Base-by-base conservation (phyloP, 2,113 vertebrate genomes). In the Pygoscelis adeliae region DNA sequence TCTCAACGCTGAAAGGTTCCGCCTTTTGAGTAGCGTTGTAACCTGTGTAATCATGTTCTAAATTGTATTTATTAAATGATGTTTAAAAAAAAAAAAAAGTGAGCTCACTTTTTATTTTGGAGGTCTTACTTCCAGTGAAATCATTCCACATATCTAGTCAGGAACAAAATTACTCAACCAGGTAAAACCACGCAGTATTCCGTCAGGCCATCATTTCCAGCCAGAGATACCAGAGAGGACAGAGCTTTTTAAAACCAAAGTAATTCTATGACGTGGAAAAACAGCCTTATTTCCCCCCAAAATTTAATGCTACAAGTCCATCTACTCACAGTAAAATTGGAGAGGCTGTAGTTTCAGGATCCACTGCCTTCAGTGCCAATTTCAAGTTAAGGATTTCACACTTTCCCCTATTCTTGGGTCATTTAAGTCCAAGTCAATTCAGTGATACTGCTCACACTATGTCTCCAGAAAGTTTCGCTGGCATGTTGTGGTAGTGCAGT, bases 391-490 rank as follows among this genome's bases (percentile, higher is more conserved):
- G 32, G 22, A 79, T 91, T 86, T 77, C 42, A 49, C 11, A 32
- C 44, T 27, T 87, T 59, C 16, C 34, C 13, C 22, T 59, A 14
- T 65, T 46, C 49, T 52, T 70, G 46, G 58, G 59, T 91, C 66
- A 77, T 38, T 83, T 83, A 87, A 87, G 53, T 81, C 59, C 72
- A 90, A 92, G 78, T 30, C 62, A 90, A 13, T 32, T 30, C 81
- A 70, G 44, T 40, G 55, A 40, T 15, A 58, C 15, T 30, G 59
- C 49, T 69, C 78, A 65, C 53, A 78, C 72, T 26, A 61, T 1
- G 1, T 38, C 47, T 59, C 66, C 61, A 49, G 56, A 72, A 87
- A 47, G 32, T 59, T 87, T 71, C 77, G 63, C 69, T 84, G 72
- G 44, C 8, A 49, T 50, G 29, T 18, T 83, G 11, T 62, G 77